Evolutionary conservation across 35 echinoderm and acorn worm species (phyloP).

Genomic region (Patiria miniata): DNA sequence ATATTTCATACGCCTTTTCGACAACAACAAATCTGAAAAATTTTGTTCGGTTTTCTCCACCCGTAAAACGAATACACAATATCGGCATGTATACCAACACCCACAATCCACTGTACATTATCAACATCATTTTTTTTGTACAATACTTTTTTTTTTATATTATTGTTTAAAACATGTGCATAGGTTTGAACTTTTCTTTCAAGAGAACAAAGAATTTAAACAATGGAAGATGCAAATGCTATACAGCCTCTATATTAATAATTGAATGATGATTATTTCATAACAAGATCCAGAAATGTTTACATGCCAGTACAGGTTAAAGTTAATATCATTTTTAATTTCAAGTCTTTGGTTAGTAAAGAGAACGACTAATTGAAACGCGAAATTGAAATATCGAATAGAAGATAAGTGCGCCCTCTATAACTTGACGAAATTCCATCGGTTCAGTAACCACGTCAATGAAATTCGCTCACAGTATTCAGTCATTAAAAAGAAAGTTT

Average conservation of each 20-base stretch:
- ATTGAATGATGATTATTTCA: too few species aligned
- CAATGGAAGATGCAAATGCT: conserved; percentile 22
- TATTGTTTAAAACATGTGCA: conserved; percentile 29
- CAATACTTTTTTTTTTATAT: conserved; percentile 1
- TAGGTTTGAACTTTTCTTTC: conserved; percentile 13
- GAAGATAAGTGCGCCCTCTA: background rate
- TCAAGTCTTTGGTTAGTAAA: conserved; percentile 25
- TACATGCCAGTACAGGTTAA: too few species aligned
- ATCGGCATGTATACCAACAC: background rate
- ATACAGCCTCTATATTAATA: conserved; percentile 9
- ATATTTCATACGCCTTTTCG: background rate
- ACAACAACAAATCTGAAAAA: background rate
- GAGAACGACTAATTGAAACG: background rate
- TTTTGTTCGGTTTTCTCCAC: conserved; percentile 2
- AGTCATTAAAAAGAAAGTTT: too few species aligned
- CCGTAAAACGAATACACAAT: conserved; percentile 20
- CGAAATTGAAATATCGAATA: conserved; percentile 10
- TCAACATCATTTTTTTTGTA: background rate
- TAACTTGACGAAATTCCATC: too few species aligned
- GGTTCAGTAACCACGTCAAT: too few species aligned
- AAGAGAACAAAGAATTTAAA: conserved; percentile 6
- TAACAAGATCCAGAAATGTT: too few species aligned
- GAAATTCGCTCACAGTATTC: too few species aligned
- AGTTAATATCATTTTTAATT: background rate
- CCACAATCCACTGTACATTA: background rate